A percentile compares a stretch with the other conserved stretches of the same genome.
Conservation (phyloP, 2,113 vertebrate species). For the Cercocebus atys region DNA sequence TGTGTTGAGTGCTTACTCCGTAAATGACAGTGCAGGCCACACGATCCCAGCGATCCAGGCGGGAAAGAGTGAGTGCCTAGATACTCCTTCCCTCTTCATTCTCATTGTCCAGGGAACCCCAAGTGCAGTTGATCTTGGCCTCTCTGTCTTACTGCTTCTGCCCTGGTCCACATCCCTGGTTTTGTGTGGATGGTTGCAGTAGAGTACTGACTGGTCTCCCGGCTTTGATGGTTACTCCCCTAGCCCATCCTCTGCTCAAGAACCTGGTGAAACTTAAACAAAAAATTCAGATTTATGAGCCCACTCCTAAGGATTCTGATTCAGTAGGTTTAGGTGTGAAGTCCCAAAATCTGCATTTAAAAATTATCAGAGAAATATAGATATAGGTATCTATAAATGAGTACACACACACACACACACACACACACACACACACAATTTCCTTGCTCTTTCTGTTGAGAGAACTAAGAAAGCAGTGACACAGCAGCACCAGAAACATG, state of each 20-base stretch:
- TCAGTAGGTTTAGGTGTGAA: background rate
- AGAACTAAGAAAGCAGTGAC: background rate
- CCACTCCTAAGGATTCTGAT: background rate
- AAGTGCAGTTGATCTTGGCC: background rate
- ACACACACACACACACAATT: background rate
- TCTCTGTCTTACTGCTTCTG: background rate
- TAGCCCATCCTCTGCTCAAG: background rate
- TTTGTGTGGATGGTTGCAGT: background rate
- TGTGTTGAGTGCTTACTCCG: background rate
- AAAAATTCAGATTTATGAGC: slow-evolving; percentile 6
- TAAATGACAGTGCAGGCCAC: background rate
- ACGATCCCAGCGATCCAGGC: background rate
- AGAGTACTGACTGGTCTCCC: background rate
- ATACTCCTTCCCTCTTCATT: background rate
- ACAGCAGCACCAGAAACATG: background rate
- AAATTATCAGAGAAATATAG: background rate
- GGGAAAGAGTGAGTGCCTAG: background rate
- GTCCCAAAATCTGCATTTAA: background rate
- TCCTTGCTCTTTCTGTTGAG: background rate
- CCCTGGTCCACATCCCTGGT: background rate
- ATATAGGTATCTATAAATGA: background rate
- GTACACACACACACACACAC: no score
- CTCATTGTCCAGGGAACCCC: background rate
- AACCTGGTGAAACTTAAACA: background rate
- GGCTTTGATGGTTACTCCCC: background rate